Percentiles rank a stretch among this genome's conserved stretches.
Evolutionary conservation across 2,797 vertebrate species (phyloP).

Genomic region (Lerista edwardsae): DNA sequence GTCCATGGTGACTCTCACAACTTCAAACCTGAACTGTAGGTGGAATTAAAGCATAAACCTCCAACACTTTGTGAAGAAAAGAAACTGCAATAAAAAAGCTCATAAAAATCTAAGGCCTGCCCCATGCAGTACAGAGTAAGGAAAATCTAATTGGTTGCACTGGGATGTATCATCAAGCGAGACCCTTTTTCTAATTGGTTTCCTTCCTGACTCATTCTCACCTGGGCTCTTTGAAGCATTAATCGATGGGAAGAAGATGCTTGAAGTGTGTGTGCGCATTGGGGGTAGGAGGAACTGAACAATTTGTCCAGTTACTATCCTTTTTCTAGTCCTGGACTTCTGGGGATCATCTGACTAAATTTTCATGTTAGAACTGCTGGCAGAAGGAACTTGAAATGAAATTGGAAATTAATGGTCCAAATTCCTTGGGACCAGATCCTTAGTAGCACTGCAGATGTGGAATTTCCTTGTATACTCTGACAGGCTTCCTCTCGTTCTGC

Average conservation of each 20-base stretch:
- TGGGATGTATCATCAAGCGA: slow-evolving; percentile 56
- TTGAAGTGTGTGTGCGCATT: slow-evolving; percentile 3
- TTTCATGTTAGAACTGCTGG: slow-evolving; percentile 39
- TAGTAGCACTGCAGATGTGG: not conserved
- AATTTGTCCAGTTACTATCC: slow-evolving; percentile 27
- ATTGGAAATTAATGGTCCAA: no score
- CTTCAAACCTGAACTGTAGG: slow-evolving; percentile 24
- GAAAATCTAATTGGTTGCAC: slow-evolving; percentile 62
- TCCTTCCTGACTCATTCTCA: slow-evolving; percentile 43
- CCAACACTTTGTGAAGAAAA: slow-evolving; percentile 15
- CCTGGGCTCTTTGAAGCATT: slow-evolving; percentile 46
- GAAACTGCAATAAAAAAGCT: slow-evolving; percentile 23
- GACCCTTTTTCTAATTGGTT: slow-evolving; percentile 45
- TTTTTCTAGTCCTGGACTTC: slow-evolving; percentile 35
- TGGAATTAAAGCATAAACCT: slow-evolving; percentile 19
- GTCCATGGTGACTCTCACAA: not conserved
- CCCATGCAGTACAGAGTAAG: not conserved
- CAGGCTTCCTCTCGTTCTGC: no score
- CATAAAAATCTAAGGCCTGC: slow-evolving; percentile 30
- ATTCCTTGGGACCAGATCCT: not conserved
- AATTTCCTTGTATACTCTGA: not conserved
- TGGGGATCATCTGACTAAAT: slow-evolving; percentile 34
- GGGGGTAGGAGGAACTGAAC: slow-evolving; percentile 13
- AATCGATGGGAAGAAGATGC: slow-evolving; percentile 39
- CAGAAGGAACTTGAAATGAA: slow-evolving; percentile 42